Base-by-base conservation (phyloP, 2,888 invertebrate genomes). In the Eristalis intricaria region DNA sequence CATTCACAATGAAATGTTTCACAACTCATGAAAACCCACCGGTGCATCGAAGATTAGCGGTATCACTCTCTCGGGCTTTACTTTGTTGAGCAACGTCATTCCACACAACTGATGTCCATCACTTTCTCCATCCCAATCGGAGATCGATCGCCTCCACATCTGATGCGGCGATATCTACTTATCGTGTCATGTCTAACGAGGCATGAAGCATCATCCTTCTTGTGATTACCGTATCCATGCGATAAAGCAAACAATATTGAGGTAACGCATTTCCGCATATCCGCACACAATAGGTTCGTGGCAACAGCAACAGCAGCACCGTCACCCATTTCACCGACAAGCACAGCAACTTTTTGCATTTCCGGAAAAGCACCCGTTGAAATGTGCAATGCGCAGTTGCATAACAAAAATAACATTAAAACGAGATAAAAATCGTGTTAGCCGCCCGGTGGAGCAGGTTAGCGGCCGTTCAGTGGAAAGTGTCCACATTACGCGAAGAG, bases 351-450 rank as follows among this genome's bases (percentile, higher is more conserved):
- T 64, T 77, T 84, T 79, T 69, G 76, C 73, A 80, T 77, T 80
- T 87, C 87, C 87, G 84, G 87, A 84, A 76, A 63, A 58, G 50
- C 35, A 19, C 29, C 58, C 58, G 58, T 50, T 22, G 63, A 60
- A 69, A 29, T 77, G 64, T 64, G 73, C 40, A 69, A 66, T 65
- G 70, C 65, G 58, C 61, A 78, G 75, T 78, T 63, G 50, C 32
- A 73, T 58, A 64, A 69, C 68, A 73, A 63, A 80, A 75, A 29
- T 35, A 15, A 0, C 15, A 43, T 2, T 32, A 1, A 77, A 38
- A 68, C 11, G 23, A 26, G 60, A 19, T 50, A 50, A 40, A 26
- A 66, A 40, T 32, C 38, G 32, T 29, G 58, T 61, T 68, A 58
- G 66, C 22, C 43, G 35, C 40, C 38, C 40, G n/a, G 66, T 60